Evolutionary conservation across 2,797 vertebrate genomes (phyloP).

Genomic region (Sebastes nivosus): DNA sequence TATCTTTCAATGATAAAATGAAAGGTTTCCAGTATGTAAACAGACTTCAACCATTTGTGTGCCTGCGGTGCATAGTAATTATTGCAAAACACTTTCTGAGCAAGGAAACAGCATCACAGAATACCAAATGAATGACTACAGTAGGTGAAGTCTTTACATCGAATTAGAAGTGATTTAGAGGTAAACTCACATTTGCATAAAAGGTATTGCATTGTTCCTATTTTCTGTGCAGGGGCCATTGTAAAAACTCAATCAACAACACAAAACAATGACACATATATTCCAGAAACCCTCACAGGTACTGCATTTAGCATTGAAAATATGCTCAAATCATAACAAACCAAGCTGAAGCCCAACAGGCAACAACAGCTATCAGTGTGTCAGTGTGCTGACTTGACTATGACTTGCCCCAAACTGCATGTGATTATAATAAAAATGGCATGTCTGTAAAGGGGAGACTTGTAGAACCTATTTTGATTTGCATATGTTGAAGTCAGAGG

Average conservation of each 20-base stretch:
- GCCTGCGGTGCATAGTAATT: constrained; percentile 6
- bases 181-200: background rate
- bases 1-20: constrained; percentile 23
- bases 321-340: background rate
- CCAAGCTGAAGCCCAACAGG: rapidly evolving
- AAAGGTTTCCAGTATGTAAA: constrained; percentile 22
- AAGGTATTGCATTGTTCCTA: background rate
- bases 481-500: background rate
- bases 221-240: constrained; percentile 6
- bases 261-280: too few species aligned
- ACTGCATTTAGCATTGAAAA: rapidly evolving
- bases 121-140: background rate
- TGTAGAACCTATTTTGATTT: rapidly evolving
- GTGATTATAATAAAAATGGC: background rate
- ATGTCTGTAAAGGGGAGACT: background rate
- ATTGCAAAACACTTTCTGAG: background rate
- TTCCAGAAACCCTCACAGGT: too few species aligned
- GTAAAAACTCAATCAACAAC: background rate
- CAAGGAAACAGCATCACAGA: background rate
- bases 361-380: too few species aligned
- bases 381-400: background rate
- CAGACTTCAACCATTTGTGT: constrained; percentile 5
- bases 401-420: background rate
- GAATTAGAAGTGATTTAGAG: constrained; percentile 2
- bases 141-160: background rate